Evolutionary conservation across 2,797 vertebrate species (phyloP), one percentile per base, ranked within the genome.

Genomic region (Hydrophis major): DNA sequence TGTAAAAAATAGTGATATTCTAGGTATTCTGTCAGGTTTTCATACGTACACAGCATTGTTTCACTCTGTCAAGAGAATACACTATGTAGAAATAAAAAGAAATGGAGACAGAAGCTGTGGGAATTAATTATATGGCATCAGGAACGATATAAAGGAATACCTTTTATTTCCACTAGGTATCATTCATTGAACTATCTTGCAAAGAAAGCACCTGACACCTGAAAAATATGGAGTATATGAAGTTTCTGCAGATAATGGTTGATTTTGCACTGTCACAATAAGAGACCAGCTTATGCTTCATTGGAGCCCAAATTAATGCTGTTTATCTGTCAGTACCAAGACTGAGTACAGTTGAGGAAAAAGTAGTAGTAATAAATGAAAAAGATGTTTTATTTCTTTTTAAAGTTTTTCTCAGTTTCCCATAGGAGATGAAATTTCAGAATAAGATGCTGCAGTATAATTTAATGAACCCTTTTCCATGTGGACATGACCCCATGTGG

Each of bases 11-110:
- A 88, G 69, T 14, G 10, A 66, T 66, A 1, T 96, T 96, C 95
- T 28, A 89, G 10, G 60, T 66, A 1, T 96, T 96, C 95, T n/a
- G 90, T 95, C 66, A 95, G 61, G 37, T 42, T 93, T 61, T 96
- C 96, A 86, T 18, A 1, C 1, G 66, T 74, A 66, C 2, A 8
- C 2, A 61, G 1, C 28, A 87, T 91, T 93, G 0, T 25, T 92
- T 2, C 57, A 4, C 20, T 2, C n/a, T 93, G 12, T 25, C 91
- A 50, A 94, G 1, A 32, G 66, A 96, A 66, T 86, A 1, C 20
- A 14, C 22, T 83, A 22, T 60, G 7, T 5, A 88, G 0, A 91
- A 89, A 88, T 1, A 89, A 93, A 90, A 91, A 91, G 28, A 55
- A 90, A 37, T 28, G 6, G 3, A 22, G n/a, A 89, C 37, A 74